Conservation (phyloP, 2,888 invertebrate genomes). For the Andrena chrysosceles region DNA sequence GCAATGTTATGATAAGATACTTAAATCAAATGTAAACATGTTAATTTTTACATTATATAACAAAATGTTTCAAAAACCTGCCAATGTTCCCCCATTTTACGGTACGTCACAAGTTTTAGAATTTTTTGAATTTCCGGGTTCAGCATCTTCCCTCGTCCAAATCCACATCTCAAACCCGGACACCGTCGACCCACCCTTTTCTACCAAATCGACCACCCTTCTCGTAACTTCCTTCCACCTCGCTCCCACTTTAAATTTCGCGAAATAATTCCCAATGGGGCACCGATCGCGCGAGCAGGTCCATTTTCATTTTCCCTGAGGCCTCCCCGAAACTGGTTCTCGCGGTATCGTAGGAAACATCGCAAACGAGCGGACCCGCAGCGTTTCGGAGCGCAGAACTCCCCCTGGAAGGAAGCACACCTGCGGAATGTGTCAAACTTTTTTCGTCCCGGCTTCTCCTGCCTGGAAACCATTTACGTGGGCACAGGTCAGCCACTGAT, state of each 20-base stretch:
- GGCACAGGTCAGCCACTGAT: slow-evolving; percentile 38
- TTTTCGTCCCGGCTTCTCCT: slow-evolving; percentile 28
- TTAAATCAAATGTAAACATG: too few relatives aligned
- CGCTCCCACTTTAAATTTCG: background rate
- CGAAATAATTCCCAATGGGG: background rate
- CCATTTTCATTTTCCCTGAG: background rate
- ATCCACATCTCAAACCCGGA: background rate
- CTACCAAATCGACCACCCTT: too few relatives aligned
- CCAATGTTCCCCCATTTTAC: too few relatives aligned
- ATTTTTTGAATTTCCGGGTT: too few relatives aligned
- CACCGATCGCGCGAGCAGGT: background rate
- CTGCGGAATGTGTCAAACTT: slow-evolving; percentile 51
- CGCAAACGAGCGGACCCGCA: background rate
- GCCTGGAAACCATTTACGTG: slow-evolving; percentile 46
- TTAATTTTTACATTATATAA: too few relatives aligned
- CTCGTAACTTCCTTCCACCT: background rate
- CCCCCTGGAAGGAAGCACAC: slow-evolving; percentile 41
- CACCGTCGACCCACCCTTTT: background rate
- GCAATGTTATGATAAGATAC: too few relatives aligned
- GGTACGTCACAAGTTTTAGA: too few relatives aligned
- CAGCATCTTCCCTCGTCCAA: too few relatives aligned
- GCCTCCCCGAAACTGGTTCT: slow-evolving; percentile 12
- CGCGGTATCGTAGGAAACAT: background rate
- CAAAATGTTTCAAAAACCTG: too few relatives aligned
- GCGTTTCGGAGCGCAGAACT: background rate